phyloP scores from a whole-genome alignment of 2,888 invertebrate genomes.

The Spilosoma lubricipeda region DNA sequence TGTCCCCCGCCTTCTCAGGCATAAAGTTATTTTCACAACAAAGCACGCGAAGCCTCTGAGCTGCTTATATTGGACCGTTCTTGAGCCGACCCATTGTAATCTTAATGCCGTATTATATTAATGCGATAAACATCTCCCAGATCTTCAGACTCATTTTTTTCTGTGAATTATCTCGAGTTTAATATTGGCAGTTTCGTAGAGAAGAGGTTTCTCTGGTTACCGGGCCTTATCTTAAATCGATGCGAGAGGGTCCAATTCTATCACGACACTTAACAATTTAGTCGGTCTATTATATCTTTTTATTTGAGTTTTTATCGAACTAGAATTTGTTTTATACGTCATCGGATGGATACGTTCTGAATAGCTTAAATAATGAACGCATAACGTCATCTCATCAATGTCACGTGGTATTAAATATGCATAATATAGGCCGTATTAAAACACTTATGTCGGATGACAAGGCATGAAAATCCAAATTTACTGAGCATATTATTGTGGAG shows the following conservation, averaged over 20 bases:
- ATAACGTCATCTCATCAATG: slow-evolving; percentile 59
- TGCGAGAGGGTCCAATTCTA: slow-evolving; percentile 74
- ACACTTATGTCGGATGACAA: slow-evolving; percentile 78
- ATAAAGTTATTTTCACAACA: slow-evolving; percentile 86
- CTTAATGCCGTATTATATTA: slow-evolving; percentile 86
- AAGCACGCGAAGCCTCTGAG: slow-evolving; percentile 79
- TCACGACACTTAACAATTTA: slow-evolving; percentile 69
- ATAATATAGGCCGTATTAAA: slow-evolving; percentile 71
- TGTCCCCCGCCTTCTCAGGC: slow-evolving; percentile 78
- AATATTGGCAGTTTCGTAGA: slow-evolving; percentile 73
- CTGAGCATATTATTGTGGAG: slow-evolving; percentile 68
- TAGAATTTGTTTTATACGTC: slow-evolving; percentile 36
- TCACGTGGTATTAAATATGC: slow-evolving; percentile 66
- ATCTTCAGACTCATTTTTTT: slow-evolving; percentile 75
- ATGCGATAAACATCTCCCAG: slow-evolving; percentile 85
- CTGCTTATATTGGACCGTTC: slow-evolving; percentile 84
- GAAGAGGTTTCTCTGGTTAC: slow-evolving; percentile 74
- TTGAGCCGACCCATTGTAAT: slow-evolving; percentile 84
- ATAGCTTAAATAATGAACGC: slow-evolving; percentile 47
- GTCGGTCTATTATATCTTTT: slow-evolving; percentile 54
- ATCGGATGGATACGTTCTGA: slow-evolving; percentile 42
- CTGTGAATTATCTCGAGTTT: slow-evolving; percentile 71
- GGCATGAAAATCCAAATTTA: slow-evolving; percentile 82
- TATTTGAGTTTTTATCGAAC: slow-evolving; percentile 29
- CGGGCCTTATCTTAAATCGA: slow-evolving; percentile 71